Conservation (phyloP, 2,113 vertebrate species). For the Mesocricetus auratus region DNA sequence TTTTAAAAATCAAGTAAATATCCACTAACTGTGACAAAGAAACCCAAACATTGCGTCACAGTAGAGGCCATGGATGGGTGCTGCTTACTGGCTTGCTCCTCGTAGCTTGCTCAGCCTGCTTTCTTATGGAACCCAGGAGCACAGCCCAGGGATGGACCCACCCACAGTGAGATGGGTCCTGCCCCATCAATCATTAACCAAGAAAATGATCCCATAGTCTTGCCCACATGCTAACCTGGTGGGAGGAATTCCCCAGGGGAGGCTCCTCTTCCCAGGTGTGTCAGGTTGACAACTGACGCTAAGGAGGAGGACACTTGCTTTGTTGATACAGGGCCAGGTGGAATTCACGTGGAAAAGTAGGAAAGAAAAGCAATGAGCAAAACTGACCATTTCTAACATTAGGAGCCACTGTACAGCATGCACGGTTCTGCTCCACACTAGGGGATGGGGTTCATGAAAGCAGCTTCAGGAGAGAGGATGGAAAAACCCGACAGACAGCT, state of each 20-base stretch:
- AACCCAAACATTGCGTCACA: neutral
- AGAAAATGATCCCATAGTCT: neutral
- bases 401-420: accelerated
- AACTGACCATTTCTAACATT: neutral
- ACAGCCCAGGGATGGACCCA: neutral
- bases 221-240: neutral
- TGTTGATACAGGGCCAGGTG: neutral
- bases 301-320: neutral
- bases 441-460: neutral
- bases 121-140: neutral
- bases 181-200: too few species aligned
- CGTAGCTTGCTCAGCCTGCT: neutral
- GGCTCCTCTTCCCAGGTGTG: neutral
- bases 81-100: neutral
- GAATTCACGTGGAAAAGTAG: neutral
- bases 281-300: neutral
- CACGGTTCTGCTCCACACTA: neutral
- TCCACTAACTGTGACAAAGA: neutral
- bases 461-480: neutral
- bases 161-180: neutral
- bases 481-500: neutral
- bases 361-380: neutral
- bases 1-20: neutral
- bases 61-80: neutral
- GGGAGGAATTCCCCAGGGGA: neutral